Evolutionary conservation across 1,140 invertebrate species (phyloP).

Genomic region (Cephus cinctus): DNA sequence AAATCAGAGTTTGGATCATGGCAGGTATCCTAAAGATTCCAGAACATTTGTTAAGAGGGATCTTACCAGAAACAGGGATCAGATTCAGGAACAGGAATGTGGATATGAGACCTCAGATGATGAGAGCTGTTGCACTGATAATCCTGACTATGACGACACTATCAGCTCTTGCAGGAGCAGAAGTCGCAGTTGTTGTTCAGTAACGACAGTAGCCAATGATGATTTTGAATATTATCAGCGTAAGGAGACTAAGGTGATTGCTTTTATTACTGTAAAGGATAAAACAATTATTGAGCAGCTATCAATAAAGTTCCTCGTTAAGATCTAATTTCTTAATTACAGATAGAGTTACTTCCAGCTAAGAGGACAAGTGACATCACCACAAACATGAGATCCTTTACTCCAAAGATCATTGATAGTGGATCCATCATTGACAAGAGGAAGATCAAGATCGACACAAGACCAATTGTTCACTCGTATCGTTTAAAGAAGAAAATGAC

Average conservation of each 20-base stretch:
- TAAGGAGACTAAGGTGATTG: constrained; percentile 40
- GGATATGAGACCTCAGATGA: constrained; percentile 54
- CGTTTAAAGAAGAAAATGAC: constrained; percentile 41
- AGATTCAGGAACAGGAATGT: constrained; percentile 21
- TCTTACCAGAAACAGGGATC: constrained; percentile 16
- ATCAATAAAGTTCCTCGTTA: no score
- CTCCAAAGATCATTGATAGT: constrained; percentile 44
- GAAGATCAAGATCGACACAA: constrained; percentile 22
- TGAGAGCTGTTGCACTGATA: constrained; percentile 48
- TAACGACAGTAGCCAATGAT: constrained; percentile 66
- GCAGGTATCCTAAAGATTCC: constrained; percentile 34
- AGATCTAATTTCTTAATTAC: constrained; percentile 6
- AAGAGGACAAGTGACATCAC: constrained; percentile 36
- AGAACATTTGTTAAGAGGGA: constrained; percentile 41
- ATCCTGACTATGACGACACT: constrained; percentile 43
- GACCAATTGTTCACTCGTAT: constrained; percentile 42
- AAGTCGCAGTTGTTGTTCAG: constrained; percentile 58
- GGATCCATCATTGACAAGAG: constrained; percentile 5
- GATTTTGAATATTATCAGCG: constrained; percentile 66
- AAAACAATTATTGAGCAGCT: no score
- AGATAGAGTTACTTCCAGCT: constrained; percentile 38
- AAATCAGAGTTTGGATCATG: constrained; percentile 48
- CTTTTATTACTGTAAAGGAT: neutral
- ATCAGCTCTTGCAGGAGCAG: constrained; percentile 61
- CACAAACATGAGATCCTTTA: constrained; percentile 47